Conservation (phyloP, 2,113 vertebrate genomes). For the Bufo gargarizans region DNA sequence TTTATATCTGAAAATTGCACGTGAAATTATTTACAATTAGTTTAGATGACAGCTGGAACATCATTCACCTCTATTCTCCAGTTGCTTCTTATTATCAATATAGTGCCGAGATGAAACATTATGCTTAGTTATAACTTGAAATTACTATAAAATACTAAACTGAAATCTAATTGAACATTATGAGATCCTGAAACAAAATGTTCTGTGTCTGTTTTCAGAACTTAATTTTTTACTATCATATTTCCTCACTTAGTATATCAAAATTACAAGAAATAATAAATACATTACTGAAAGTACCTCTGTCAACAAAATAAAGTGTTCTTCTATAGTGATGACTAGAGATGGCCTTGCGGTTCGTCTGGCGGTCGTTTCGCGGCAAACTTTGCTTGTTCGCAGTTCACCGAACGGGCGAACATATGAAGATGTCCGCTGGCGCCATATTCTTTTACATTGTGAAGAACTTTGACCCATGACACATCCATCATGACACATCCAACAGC, state of each 20-base stretch:
- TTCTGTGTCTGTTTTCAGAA: background rate
- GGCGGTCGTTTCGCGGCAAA: no score
- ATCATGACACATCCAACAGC: no score
- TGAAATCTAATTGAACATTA: background rate
- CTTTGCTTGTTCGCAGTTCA: no score
- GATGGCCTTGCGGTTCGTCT: no score
- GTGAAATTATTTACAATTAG: background rate
- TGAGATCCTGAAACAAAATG: background rate
- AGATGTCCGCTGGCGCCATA: no score
- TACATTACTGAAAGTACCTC: background rate
- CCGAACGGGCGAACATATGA: no score
- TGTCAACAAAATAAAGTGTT: background rate
- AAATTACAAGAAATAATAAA: background rate
- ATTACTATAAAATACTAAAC: background rate
- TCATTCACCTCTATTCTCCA: background rate
- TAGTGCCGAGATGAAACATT: background rate
- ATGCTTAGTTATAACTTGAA: background rate
- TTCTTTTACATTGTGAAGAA: no score
- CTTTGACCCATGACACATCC: no score
- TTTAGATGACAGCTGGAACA: slow-evolving; percentile 1
- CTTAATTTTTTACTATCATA: background rate
- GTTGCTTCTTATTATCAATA: background rate
- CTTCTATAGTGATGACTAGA: background rate
- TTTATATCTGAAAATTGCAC: background rate
- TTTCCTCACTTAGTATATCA: background rate